Evolutionary conservation across 1,140 invertebrate species (phyloP).

Genomic region (Magallana ariakensis): DNA sequence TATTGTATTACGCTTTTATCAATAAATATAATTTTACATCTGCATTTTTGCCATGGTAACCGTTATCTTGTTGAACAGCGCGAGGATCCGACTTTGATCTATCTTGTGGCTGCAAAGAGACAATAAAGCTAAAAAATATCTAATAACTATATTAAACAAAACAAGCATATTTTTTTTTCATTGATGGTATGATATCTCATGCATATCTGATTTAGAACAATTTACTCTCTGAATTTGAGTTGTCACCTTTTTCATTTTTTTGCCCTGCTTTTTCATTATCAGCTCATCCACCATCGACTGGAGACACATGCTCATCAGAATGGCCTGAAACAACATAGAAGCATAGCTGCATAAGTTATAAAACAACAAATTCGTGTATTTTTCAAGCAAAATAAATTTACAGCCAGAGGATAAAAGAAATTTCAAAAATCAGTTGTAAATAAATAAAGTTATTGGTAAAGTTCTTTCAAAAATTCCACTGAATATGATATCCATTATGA

Average conservation of each 20-base stretch:
- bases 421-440: no score
- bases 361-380: no score
- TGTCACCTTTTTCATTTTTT: conserved; percentile 75
- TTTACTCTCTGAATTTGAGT: no score
- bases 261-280: conserved; percentile 88
- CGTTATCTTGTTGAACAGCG: neutral
- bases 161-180: neutral
- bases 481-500: no score
- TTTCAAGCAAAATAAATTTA: no score
- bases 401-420: no score
- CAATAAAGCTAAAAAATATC: neutral
- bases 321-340: conserved; percentile 82
- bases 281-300: conserved; percentile 97
- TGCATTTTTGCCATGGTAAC: neutral
- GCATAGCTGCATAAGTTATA: no score
- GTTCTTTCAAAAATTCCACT: no score
- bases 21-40: neutral
- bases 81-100: conserved; percentile 13
- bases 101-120: neutral
- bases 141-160: neutral
- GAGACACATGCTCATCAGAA: conserved; percentile 95
- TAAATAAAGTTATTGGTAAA: no score
- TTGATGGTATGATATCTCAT: no score
- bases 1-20: no score
- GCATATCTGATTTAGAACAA: no score